These are phyloP conservation scores for Centropus unirufus DNA, from an alignment of 2,113 vertebrate species.

Conservation along the genomic window DNA sequence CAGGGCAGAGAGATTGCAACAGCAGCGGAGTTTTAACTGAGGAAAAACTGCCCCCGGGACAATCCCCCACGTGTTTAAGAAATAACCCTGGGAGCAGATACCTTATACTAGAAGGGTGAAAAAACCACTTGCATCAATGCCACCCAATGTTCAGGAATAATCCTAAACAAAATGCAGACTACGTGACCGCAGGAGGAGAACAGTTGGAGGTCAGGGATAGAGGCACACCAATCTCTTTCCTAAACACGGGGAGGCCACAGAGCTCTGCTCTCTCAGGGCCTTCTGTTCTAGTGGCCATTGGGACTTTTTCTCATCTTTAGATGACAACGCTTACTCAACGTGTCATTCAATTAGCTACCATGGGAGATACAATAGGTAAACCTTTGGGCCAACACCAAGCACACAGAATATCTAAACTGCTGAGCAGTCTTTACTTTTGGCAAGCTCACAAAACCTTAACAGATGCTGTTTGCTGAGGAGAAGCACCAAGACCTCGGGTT, in stretches of 20 bases:
- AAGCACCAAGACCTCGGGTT: conserved; percentile 23
- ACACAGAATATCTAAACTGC: neutral
- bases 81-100: neutral
- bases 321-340: neutral
- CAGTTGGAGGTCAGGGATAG: neutral
- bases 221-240: neutral
- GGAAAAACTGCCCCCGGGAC: neutral
- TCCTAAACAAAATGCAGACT: neutral
- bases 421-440: neutral
- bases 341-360: neutral
- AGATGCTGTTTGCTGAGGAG: conserved; percentile 33
- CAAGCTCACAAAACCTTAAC: conserved; percentile 12
- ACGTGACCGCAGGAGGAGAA: neutral
- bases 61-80: fast-evolving
- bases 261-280: neutral
- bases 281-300: fast-evolving
- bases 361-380: neutral
- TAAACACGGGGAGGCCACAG: neutral
- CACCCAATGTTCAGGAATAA: neutral
- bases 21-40: neutral
- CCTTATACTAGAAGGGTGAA: neutral
- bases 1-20: neutral
- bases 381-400: neutral
- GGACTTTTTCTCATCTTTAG: neutral
- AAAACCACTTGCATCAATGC: neutral